Base-by-base conservation (phyloP, 2,113 vertebrate genomes). In the Clinocottus analis region DNA sequence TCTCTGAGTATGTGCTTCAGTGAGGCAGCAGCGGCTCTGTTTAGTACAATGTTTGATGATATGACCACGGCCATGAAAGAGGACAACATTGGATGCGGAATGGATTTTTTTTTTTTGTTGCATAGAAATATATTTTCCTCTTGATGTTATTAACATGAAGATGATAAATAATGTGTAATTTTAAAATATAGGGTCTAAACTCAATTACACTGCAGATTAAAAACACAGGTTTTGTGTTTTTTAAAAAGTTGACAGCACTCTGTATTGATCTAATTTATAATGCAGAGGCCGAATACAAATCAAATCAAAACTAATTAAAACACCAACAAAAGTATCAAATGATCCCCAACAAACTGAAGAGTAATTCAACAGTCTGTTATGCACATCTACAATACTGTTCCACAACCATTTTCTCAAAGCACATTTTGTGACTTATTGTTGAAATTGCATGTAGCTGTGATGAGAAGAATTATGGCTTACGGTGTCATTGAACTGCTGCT, bases 401-500 rank as follows among this genome's bases (percentile, higher is more conserved):
- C 29, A 49, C 55, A 2, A 47, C 31, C 29, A 39, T 51, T 73
- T 80, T 78, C 68, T 74, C 27, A 65, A 45, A 7, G 11, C 45
- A 72, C 11, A 1, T 79, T 87, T 82, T 84, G 59, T 75, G n/a
- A 49, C 19, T 1, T 23, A 41, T 75, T 84, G 63, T 75, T 80
- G 33, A 53, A 77, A 85, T 80, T 0, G 31, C 37, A 45, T 35
- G 64, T 69, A 60, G 61, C 17, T 74, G 70, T 82, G 68, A 69
- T 12, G 71, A 84, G 84, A 80, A 84, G 77, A 82, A 80, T 82
- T 72, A 61, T 81, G 72, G 75, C 74, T 87, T 61, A 70, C 47
- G 35, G 69, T 84, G 67, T 86, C 87, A 88, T 89, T 91, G 85
- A 89, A 85, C 71, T 80, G 84, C 84, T 75, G 90, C 79, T 87